A percentile compares a stretch with the other conserved stretches of the same genome.
phyloP scores from a whole-genome alignment of 2,113 vertebrate species.

The Actinemys pallida region DNA sequence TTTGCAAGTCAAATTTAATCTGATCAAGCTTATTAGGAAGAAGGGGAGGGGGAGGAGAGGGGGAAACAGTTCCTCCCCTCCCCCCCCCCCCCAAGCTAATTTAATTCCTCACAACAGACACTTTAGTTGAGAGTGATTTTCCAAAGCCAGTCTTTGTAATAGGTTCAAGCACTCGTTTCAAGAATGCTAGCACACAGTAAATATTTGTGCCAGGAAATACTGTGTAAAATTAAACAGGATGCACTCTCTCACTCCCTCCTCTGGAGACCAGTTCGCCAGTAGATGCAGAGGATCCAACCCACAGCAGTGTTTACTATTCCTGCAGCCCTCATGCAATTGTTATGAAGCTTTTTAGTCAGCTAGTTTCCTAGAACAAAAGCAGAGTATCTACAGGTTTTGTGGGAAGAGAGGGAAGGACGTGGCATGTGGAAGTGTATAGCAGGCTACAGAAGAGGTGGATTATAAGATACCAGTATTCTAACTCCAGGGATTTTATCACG shows the following conservation, averaged over 20 bases:
- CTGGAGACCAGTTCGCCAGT: background rate
- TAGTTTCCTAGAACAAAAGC: background rate
- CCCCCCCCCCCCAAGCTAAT: constrained; percentile 24
- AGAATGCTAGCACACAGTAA: constrained; percentile 14
- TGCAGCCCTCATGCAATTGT: background rate
- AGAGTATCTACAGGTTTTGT: background rate
- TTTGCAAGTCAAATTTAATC: constrained; percentile 68
- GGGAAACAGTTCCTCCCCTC: too few relatives aligned
- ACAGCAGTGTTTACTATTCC: background rate
- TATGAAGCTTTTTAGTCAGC: background rate
- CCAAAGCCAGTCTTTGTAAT: constrained; percentile 23
- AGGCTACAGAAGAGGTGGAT: background rate
- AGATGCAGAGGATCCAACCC: background rate
- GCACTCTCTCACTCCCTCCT: fast-evolving
- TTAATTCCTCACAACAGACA: constrained; percentile 60
- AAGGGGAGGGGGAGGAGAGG: constrained; percentile 49
- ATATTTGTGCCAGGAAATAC: background rate
- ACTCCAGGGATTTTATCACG: background rate
- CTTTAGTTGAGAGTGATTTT: constrained; percentile 56
- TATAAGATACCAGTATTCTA: background rate
- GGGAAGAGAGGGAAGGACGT: background rate
- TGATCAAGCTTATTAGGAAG: constrained; percentile 62
- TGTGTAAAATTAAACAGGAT: background rate
- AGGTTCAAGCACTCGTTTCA: background rate
- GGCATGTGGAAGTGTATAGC: background rate